phyloP scores from a whole-genome alignment of 1,140 invertebrate genomes.

The Carposina sasakii region DNA sequence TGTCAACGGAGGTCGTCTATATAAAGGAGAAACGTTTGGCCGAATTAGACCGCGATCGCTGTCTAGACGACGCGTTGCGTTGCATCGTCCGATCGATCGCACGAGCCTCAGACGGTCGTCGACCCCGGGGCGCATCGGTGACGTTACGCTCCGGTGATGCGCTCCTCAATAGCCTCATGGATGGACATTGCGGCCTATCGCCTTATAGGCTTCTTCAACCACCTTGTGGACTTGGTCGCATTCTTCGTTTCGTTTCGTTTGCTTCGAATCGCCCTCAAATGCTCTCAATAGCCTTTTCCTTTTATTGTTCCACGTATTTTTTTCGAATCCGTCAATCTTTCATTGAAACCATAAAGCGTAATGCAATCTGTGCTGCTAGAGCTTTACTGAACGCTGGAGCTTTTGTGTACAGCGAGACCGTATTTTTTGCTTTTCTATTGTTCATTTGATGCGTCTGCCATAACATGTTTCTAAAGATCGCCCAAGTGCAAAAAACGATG shows the following conservation, averaged over 20 bases:
- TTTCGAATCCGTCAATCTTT: not conserved
- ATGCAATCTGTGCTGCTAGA: conserved; percentile 33
- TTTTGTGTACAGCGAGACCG: no score
- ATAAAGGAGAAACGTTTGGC: conserved; percentile 63
- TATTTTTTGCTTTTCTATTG: no score
- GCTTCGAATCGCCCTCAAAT: not conserved
- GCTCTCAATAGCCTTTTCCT: not conserved
- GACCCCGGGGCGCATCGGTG: conserved; percentile 68
- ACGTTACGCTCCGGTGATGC: conserved; percentile 68
- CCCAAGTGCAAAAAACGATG: conserved; percentile 2
- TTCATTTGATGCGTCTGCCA: no score
- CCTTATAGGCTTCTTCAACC: conserved; percentile 23
- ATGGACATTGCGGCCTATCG: conserved; percentile 35
- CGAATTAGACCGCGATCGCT: conserved; percentile 57
- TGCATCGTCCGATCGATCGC: conserved; percentile 70
- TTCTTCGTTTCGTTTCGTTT: conserved; percentile 10
- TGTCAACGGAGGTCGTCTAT: conserved; percentile 70
- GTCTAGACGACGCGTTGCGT: conserved; percentile 68
- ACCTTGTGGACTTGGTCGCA: conserved; percentile 16
- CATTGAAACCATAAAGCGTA: conserved; percentile 25
- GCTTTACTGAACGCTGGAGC: no score
- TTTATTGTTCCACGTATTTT: not conserved
- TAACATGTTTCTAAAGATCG: no score
- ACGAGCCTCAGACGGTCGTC: conserved; percentile 67
- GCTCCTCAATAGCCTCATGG: conserved; percentile 55